Evolutionary conservation across 2,113 vertebrate genomes (phyloP), one percentile per base, ranked within the genome.

Genomic region (Stercorarius parasiticus): DNA sequence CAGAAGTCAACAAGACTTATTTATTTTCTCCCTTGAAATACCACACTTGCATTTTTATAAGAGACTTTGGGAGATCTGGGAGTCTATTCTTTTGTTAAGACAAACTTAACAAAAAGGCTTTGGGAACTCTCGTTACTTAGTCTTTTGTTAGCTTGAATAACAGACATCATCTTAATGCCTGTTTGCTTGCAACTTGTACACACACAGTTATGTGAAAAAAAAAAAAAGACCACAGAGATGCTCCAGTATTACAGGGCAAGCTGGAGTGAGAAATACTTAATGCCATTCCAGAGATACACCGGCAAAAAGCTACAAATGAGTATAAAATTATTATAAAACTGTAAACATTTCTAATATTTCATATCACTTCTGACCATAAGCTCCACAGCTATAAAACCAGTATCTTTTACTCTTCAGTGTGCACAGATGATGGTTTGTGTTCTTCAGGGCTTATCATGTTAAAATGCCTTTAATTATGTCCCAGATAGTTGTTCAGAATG

Each of bases 271-370:
- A 96, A 97, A 92, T 72, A 69, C 74, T 97, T 97, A 96, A 96
- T 83, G 78, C 72, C 90, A 87, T 97, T 97, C 86, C 80, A 92
- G 97, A 96, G 64, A 97, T 89, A 97, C 95, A 89, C 89, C 91
- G 82, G 83, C 32, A 97, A 96, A 97, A 97, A 96, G 78, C 89
- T 86, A 87, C 88, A 97, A 98, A 97, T 97, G 89, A 97, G 88
- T 96, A 97, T 97, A 97, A 98, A 98, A 98, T 98, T 98, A 98
- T 98, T 98, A 98, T 97, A 97, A 97, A 98, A 96, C 95, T 97
- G 94, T 97, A 98, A 98, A 98, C 95, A 97, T 97, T 98, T 97
- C 97, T 97, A 97, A 96, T 98, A 98, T 98, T 97, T 98, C 97
- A 97, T 97, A 98, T 98, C 95, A 92, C 95, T 97, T 97, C 97